Evolutionary conservation across 2,888 invertebrate species (phyloP).

Genomic region (Pristionchus mayeri): DNA sequence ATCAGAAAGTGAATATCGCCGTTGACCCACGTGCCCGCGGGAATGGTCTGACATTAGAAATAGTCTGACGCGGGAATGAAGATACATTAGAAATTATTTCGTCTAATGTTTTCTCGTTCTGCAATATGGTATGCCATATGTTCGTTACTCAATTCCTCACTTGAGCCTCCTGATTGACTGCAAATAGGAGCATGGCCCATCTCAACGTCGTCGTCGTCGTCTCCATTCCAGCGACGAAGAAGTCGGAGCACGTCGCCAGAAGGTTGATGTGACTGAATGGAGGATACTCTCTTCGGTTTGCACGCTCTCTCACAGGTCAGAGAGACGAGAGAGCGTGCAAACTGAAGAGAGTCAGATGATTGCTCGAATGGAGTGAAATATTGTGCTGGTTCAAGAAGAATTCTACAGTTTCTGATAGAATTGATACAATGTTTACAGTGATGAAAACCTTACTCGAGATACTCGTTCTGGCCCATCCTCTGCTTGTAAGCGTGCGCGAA

Average conservation of each 20-base stretch:
- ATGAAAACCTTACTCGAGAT: background rate
- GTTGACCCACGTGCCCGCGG: no score
- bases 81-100: no score
- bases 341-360: background rate
- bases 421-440: background rate
- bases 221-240: background rate
- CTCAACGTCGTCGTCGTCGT: constrained; percentile 25
- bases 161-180: background rate
- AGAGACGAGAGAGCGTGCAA: no score
- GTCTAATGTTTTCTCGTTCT: no score
- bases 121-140: no score
- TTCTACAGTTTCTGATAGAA: background rate
- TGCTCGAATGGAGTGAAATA: no score
- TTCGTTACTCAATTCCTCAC: background rate
- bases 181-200: background rate
- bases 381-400: background rate
- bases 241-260: background rate
- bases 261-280: background rate
- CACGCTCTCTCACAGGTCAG: no score
- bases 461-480: background rate
- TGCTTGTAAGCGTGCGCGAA: constrained; percentile 43
- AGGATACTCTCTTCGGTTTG: no score
- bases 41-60: no score
- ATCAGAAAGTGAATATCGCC: no score
- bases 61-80: no score